Conservation (phyloP, 2,797 vertebrate genomes). For the Melanotaenia parkinsoni region DNA sequence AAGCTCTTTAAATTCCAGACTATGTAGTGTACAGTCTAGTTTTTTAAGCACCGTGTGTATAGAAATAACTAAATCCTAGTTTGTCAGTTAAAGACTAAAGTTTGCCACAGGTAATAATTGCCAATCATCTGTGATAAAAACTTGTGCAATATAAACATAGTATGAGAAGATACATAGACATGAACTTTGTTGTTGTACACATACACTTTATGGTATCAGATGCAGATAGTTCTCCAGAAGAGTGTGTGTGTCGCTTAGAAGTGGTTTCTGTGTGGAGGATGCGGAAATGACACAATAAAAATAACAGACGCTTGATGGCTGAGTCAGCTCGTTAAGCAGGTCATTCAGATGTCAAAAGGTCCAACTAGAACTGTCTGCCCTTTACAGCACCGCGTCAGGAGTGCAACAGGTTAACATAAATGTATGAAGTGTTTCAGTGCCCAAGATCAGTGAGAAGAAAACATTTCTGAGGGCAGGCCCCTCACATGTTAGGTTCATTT, state of each 20-base stretch:
- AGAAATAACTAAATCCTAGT: not conserved
- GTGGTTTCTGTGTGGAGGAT: constrained; percentile 18
- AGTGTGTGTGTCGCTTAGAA: constrained; percentile 16
- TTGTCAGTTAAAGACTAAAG: not conserved
- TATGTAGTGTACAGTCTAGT: not conserved
- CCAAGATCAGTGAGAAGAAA: not conserved
- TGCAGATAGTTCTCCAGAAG: not conserved
- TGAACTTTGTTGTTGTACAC: not conserved
- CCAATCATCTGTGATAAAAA: not conserved
- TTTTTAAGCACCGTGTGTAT: not conserved
- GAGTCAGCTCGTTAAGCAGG: constrained; percentile 30
- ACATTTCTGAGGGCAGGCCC: not conserved
- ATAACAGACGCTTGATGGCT: constrained; percentile 34
- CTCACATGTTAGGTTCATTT: not conserved
- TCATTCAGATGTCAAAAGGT: constrained; percentile 37
- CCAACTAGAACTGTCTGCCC: constrained; percentile 24
- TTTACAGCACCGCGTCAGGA: constrained; percentile 27
- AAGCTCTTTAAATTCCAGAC: not conserved
- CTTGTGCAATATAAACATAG: not conserved
- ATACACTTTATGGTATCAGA: not conserved
- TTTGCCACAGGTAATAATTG: not conserved
- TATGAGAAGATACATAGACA: not conserved
- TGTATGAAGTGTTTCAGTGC: constrained; percentile 27
- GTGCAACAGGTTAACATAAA: constrained; percentile 43
- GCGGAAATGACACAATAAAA: constrained; percentile 35